phyloP scores from a whole-genome alignment of 2,888 invertebrate species.

The Syrista parreyssii region DNA sequence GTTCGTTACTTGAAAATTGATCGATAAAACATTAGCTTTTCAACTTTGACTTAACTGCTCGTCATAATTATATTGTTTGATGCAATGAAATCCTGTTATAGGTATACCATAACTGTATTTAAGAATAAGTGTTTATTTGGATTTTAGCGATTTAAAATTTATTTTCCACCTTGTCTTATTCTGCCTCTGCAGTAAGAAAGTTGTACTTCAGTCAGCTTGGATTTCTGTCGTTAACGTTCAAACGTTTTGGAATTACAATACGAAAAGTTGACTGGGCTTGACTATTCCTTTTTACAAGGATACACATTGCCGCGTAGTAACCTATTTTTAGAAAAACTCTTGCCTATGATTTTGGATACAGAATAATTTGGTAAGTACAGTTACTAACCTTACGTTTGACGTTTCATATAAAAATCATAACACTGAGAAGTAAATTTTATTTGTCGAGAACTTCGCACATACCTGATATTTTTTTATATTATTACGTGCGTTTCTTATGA shows the following conservation, averaged over 20 bases:
- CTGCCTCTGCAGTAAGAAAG: not conserved
- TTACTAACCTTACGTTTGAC: not conserved
- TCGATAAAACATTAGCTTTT: not conserved
- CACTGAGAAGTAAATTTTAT: not conserved
- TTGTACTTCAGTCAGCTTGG: not conserved
- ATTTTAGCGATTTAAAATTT: not conserved
- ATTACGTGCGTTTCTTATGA: not conserved
- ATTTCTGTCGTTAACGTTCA: not conserved
- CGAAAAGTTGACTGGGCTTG: not conserved
- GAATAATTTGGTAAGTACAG: not conserved
- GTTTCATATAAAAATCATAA: not conserved
- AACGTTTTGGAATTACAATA: not conserved
- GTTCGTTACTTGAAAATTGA: not conserved
- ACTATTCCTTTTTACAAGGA: not conserved
- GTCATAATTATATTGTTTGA: not conserved
- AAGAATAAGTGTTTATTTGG: not conserved
- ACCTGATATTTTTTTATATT: not conserved
- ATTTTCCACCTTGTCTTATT: not conserved
- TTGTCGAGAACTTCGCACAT: not conserved
- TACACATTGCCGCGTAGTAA: not conserved
- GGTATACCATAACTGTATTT: not conserved
- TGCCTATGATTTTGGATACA: not conserved
- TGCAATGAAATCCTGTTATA: not conserved
- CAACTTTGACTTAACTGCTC: not conserved
- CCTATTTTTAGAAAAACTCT: not conserved